Percentiles rank a stretch among this genome's conserved stretches.
These are phyloP conservation scores for Lophotis ruficrista DNA, from an alignment of 2,113 vertebrate genomes.

Conservation along the genomic window DNA sequence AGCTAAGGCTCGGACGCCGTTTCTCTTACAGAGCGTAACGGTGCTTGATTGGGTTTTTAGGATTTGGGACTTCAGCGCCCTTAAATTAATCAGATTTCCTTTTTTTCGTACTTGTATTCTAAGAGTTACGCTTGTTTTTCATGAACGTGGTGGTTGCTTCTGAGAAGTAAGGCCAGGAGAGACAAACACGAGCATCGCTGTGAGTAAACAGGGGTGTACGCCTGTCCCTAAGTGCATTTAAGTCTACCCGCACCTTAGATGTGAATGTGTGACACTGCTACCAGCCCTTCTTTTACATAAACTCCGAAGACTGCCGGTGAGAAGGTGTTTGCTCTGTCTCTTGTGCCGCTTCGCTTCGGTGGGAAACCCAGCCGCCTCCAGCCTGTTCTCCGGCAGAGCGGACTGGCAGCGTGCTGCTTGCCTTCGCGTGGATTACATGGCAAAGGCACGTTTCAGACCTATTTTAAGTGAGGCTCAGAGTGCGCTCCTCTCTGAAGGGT, in stretches of 20 bases:
- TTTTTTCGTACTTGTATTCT: background rate
- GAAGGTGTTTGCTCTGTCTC: background rate
- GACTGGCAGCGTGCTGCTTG: background rate
- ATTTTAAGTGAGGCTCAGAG: fast-evolving
- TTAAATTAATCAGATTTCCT: background rate
- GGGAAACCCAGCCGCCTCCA: background rate
- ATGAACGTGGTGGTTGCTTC: background rate
- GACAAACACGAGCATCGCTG: background rate
- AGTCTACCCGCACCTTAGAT: background rate
- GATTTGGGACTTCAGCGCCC: background rate
- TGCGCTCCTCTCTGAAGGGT: background rate
- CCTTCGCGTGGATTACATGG: background rate
- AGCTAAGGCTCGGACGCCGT: background rate
- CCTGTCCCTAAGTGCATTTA: fast-evolving
- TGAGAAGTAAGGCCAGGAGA: background rate
- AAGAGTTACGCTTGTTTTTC: background rate
- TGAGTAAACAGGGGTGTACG: background rate
- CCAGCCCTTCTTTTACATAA: background rate
- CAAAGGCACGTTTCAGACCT: background rate
- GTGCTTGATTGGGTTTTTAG: background rate
- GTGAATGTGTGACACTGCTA: background rate
- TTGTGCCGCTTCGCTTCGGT: fast-evolving
- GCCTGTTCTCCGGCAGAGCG: fast-evolving
- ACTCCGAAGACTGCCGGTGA: background rate
- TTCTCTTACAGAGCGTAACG: background rate